A percentile compares a stretch with the other conserved stretches of the same genome.
phyloP scores from a whole-genome alignment of 2,888 invertebrate genomes.

The Dolichomitus sp. region DNA sequence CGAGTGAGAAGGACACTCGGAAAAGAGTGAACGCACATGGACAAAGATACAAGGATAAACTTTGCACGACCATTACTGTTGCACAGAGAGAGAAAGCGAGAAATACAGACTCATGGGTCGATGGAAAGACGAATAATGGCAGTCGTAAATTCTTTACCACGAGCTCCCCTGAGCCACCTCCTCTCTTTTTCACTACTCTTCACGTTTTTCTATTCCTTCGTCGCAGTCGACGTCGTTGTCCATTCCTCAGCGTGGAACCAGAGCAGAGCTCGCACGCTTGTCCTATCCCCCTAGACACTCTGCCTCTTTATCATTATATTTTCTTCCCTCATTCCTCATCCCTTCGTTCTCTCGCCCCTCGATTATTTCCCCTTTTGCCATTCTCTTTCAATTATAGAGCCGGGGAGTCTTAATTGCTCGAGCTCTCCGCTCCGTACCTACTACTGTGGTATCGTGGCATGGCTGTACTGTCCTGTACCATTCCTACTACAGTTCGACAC shows the following conservation, averaged over 20 bases:
- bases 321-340: conserved; percentile 51
- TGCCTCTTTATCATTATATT: conserved; percentile 55
- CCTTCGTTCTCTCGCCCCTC: conserved; percentile 49
- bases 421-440: conserved; percentile 46
- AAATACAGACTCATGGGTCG: conserved; percentile 46
- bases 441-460: conserved; percentile 28
- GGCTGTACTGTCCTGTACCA: not conserved
- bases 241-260: conserved; percentile 43
- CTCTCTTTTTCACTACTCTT: conserved; percentile 34
- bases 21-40: conserved; percentile 25
- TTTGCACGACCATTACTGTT: conserved; percentile 64
- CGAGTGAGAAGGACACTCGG: conserved; percentile 13
- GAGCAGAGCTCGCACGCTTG: conserved; percentile 26
- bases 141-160: conserved; percentile 67
- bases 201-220: conserved; percentile 42
- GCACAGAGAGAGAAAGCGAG: conserved; percentile 31
- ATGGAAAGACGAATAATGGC: conserved; percentile 66
- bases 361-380: conserved; percentile 63
- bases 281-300: conserved; percentile 12
- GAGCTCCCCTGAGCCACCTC: conserved; percentile 44
- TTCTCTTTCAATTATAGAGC: conserved; percentile 69
- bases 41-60: conserved; percentile 62
- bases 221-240: conserved; percentile 28
- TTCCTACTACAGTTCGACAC: conserved; percentile 1
- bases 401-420: conserved; percentile 63